Evolutionary conservation across 2,113 vertebrate species (phyloP), one percentile per base, ranked within the genome.

Genomic region (Nibea albiflora): DNA sequence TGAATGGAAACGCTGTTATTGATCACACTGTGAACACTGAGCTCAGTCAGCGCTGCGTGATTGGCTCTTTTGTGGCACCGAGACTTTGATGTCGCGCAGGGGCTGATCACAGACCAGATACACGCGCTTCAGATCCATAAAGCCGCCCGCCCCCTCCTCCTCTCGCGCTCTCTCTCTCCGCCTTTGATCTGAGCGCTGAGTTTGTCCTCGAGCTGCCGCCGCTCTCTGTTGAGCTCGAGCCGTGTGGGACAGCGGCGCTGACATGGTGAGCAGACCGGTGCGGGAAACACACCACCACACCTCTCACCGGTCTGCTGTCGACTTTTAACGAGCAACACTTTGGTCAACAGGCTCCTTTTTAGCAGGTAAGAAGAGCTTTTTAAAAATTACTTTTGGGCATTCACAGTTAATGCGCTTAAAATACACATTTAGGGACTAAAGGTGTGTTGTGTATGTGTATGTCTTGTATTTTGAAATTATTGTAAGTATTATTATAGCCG

Each of bases 61-160:
- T 56, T 77, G 56, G 22, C 64, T 47, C 68, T 26, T 39, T 20
- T 4, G 53, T 44, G 22, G 19, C 15, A 39, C 69, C 73, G 49
- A 46, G 89, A 90, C 96, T 97, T 97, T 97, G 96, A 97, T 96
- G 96, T 96, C 10, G 24, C 31, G 75, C 69, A 35, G 52, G 35
- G 35, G 75, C 95, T 93, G 96, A 97, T 96, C 96, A 84, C 87
- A 91, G 96, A 96, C 97, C 97, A 96, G 96, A 97, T 97, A 69
- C 96, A 96, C 95, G 94, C 90, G 92, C 94, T 91, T 94, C 95
- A 95, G 95, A 92, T 95, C 95, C 81, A 94, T 91, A 84, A 89
- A 65, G 70, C 93, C 94, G 91, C 94, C 92, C 79, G 93, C 22
- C 92, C 93, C 28, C 93, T 24, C 31, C 39, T 20, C 17, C 28